Conservation (phyloP, 2,888 invertebrate species). For the Himalopsyche tibetana region DNA sequence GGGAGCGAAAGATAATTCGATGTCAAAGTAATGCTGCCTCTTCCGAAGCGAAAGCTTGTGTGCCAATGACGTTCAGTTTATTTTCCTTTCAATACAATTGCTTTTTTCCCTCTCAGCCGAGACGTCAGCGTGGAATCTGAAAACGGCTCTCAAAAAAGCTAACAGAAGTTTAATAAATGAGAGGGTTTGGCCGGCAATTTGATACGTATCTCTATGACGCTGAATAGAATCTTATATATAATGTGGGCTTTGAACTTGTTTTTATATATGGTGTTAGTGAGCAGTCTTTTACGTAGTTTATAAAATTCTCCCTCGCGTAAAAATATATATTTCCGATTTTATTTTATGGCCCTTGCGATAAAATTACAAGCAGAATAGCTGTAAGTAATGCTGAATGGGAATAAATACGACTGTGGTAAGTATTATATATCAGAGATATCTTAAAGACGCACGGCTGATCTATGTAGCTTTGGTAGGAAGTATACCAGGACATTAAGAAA, state of each 20-base stretch:
- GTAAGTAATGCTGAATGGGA: no score
- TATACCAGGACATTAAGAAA: no score
- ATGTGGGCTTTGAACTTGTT: slow-evolving; percentile 11
- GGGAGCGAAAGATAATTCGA: slow-evolving; percentile 7
- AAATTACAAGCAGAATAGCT: no score
- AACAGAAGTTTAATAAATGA: slow-evolving; percentile 30
- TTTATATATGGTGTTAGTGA: slow-evolving; percentile 13
- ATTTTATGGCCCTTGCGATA: no score
- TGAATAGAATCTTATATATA: slow-evolving; percentile 5
- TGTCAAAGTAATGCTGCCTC: slow-evolving; percentile 18
- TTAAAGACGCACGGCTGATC: no score
- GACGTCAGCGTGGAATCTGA: no score
- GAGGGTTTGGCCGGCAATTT: slow-evolving; percentile 1
- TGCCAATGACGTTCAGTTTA: not conserved
- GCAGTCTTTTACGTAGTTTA: not conserved
- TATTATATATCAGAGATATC: no score
- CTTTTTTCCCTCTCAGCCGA: not conserved
- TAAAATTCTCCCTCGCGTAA: not conserved
- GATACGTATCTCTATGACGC: not conserved
- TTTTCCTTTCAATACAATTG: slow-evolving; percentile 34
- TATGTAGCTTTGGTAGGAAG: no score
- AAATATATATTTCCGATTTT: no score
- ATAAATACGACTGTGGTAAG: no score
- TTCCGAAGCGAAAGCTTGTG: not conserved
- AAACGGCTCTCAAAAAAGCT: not conserved